phyloP scores from a whole-genome alignment of 2,888 invertebrate species.

The Scaptodrosophila latifasciaeformis region DNA sequence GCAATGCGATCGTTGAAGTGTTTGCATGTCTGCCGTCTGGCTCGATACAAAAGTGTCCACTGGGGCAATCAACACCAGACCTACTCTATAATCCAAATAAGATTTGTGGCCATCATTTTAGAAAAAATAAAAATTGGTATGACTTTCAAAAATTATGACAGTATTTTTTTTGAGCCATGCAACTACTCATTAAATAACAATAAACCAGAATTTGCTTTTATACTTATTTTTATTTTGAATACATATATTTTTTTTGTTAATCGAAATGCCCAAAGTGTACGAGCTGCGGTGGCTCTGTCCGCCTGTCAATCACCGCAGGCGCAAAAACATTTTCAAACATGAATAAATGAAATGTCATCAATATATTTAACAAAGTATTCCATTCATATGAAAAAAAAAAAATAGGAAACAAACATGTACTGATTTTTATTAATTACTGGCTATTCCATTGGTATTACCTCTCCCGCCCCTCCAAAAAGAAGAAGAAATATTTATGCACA shows the following conservation, averaged over 20 bases:
- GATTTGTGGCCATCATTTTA: constrained; percentile 10
- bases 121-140: constrained; percentile 34
- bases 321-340: neutral
- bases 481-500: no score
- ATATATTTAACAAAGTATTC: neutral
- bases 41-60: constrained; percentile 39
- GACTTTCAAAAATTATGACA: constrained; percentile 44
- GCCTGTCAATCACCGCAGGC: neutral
- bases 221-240: no score
- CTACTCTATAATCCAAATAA: constrained; percentile 9
- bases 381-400: neutral
- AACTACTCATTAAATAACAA: no score
- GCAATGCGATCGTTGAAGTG: constrained; percentile 5
- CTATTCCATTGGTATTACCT: neutral
- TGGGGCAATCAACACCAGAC: constrained; percentile 63
- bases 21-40: constrained; percentile 22
- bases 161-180: constrained; percentile 42
- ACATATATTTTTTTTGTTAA: no score
- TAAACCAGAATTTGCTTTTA: no score
- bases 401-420: neutral
- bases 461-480: no score
- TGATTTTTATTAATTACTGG: neutral
- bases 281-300: neutral
- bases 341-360: neutral
- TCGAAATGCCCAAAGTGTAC: no score